These are phyloP conservation scores for Boulengeromyrus knoepffleri DNA, from an alignment of 2,113 vertebrate genomes.

Conservation along the genomic window DNA sequence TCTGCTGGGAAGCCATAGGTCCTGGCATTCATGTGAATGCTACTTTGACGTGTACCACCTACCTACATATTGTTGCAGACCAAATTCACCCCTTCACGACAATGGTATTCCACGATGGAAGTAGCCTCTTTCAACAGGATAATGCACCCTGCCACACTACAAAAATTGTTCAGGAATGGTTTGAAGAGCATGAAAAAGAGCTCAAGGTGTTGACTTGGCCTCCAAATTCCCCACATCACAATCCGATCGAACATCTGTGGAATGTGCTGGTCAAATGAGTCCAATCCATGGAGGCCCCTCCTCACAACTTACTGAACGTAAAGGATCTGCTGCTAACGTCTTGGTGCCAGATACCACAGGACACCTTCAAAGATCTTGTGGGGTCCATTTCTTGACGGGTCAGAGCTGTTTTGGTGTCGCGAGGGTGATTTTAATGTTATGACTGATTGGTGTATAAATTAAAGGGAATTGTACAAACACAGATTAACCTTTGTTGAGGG, in stretches of 20 bases:
- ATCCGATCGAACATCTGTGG: background rate
- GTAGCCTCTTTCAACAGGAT: background rate
- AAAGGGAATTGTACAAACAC: background rate
- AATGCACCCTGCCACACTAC: background rate
- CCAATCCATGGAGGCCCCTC: no score
- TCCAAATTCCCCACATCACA: background rate
- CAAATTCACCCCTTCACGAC: background rate
- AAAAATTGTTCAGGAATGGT: background rate
- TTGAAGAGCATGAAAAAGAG: background rate
- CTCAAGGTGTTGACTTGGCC: background rate
- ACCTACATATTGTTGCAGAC: no score
- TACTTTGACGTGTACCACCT: no score
- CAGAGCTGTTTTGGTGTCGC: no score
- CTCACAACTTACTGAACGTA: no score
- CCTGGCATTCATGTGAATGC: no score
- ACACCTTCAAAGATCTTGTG: no score
- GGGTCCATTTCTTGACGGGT: no score
- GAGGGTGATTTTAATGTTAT: background rate
- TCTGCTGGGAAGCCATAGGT: no score
- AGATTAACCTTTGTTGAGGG: background rate
- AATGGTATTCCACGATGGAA: background rate
- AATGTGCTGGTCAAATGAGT: no score
- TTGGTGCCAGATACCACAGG: no score
- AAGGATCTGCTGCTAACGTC: no score
- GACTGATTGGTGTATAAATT: background rate